These are phyloP conservation scores for Mareca strepera DNA, from an alignment of 2,797 vertebrate genomes.

Conservation along the genomic window DNA sequence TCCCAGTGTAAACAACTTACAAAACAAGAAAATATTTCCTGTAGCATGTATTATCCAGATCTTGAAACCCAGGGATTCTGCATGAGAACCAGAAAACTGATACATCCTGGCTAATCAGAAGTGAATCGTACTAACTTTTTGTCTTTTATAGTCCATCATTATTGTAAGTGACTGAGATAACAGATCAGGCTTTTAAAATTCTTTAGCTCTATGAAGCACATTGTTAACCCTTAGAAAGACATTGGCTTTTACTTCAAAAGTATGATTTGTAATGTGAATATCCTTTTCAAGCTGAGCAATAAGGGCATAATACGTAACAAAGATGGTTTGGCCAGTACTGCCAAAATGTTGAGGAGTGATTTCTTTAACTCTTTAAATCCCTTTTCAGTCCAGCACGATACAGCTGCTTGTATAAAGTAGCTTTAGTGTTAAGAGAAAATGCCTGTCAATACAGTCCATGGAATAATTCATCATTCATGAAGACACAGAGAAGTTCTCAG, in stretches of 20 bases:
- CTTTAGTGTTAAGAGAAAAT: background rate
- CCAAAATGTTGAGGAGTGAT: background rate
- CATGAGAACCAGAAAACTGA: background rate
- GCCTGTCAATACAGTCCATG: background rate
- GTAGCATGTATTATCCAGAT: background rate
- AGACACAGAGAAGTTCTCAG: background rate
- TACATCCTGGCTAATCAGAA: background rate
- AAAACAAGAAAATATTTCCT: conserved; percentile 7
- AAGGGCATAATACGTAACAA: background rate
- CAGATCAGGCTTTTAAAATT: conserved; percentile 12
- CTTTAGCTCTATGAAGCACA: background rate
- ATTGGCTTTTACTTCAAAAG: background rate
- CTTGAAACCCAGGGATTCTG: background rate
- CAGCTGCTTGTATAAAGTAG: background rate
- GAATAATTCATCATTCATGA: background rate
- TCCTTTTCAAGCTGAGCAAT: background rate
- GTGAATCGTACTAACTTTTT: background rate
- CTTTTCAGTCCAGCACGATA: background rate
- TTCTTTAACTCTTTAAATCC: background rate
- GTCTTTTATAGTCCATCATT: background rate
- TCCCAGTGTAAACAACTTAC: background rate
- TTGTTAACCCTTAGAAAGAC: background rate
- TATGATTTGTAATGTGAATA: background rate
- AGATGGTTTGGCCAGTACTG: background rate
- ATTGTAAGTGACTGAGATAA: background rate